Evolutionary conservation across 2,113 vertebrate species (phyloP), one percentile per base, ranked within the genome.

Genomic region (Lanius collurio): DNA sequence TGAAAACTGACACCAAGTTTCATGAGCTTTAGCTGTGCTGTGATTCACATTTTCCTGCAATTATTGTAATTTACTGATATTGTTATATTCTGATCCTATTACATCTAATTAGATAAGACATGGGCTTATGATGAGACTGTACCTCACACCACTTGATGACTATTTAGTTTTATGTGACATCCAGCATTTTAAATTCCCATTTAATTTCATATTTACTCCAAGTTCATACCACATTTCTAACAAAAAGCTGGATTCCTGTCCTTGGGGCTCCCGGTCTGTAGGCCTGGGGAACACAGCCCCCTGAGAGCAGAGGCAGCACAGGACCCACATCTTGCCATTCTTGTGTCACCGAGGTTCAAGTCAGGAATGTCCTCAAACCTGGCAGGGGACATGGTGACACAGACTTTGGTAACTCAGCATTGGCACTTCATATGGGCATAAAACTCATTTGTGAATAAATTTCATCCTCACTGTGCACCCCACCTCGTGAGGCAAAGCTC

Each of bases 401-500:
- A 41, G 53, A 8, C 37, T 23, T 56, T 4, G 20, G 44, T 41
- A 89, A 44, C 41, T 70, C 71, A 24, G 10, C 20, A n/a, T 0
- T 41, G n/a, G 22, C 31, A 49, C n/a, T 31, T 69, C 19, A 22
- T 11, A 23, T 0, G 0, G 28, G 6, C 22, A 8, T 20, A 16
- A 70, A 93, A 46, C 1, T 37, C 37, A 37, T 37, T 8, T 37
- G 37, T 37, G 37, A 37, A 37, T 37, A 37, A 37, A 5, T 22
- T 30, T 82, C 27, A 31, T 9, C 23, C 41, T 69, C 20, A 15
- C 33, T 13, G 55, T 77, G 20, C 42, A 39, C 2, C 20, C 64
- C 14, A 1, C 6, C 52, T 70, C 59, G n/a, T 0, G 0, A 76
- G 9, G 23, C 7, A 79, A 64, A 52, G 30, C n/a, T 39, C 4